Conservation (phyloP, 2,113 vertebrate species). For the Dromas ardeola region DNA sequence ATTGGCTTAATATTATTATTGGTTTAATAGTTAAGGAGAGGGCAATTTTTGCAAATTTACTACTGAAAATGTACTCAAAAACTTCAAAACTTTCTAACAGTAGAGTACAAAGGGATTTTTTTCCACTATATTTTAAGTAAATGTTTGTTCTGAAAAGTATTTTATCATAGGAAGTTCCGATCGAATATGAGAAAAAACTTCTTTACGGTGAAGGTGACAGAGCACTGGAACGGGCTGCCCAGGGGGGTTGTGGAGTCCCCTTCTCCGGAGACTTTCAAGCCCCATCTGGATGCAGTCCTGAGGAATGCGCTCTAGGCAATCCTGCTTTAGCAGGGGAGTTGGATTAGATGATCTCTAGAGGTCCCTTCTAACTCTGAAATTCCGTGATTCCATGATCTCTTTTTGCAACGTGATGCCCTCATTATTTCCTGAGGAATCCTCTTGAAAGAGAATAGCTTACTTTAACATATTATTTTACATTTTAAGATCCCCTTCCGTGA, state of each 20-base stretch:
- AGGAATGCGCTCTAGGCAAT: too few relatives aligned
- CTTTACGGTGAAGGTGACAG: too few relatives aligned
- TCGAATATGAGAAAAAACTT: too few relatives aligned
- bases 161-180: background rate
- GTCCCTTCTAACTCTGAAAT: too few relatives aligned
- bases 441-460: background rate
- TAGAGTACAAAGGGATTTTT: background rate
- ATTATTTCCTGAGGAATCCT: background rate
- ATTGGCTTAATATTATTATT: too few relatives aligned
- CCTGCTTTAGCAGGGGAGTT: too few relatives aligned
- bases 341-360: too few relatives aligned
- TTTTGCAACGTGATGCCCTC: background rate
- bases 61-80: background rate
- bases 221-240: too few relatives aligned
- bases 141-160: background rate
- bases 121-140: background rate
- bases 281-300: too few relatives aligned
- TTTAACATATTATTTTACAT: background rate
- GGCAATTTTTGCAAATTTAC: conserved; percentile 4
- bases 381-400: background rate
- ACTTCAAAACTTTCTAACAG: background rate
- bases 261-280: too few relatives aligned
- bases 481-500: background rate
- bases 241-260: too few relatives aligned
- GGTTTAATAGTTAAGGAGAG: background rate